These are phyloP conservation scores for Mythimna impura DNA, from an alignment of 2,888 invertebrate genomes.

Conservation along the genomic window DNA sequence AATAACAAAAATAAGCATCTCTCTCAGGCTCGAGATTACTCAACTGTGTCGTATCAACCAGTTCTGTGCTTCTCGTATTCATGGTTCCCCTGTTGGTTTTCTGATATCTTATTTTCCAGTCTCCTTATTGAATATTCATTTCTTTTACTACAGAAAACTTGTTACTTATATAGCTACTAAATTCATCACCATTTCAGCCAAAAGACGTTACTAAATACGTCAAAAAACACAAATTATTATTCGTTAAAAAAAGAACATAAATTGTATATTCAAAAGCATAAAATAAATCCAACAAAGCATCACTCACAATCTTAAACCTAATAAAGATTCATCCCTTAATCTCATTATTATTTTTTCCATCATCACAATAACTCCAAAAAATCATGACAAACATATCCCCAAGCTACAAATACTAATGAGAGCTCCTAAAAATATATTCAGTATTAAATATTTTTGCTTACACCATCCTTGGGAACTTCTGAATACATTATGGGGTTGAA, in stretches of 20 bases:
- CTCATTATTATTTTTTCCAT: slow-evolving; percentile 4
- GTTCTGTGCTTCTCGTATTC: too few species aligned
- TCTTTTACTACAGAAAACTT: not conserved
- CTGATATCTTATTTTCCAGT: too few species aligned
- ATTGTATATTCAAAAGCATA: too few species aligned
- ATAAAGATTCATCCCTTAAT: not conserved
- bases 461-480: slow-evolving; percentile 75
- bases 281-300: not conserved
- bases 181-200: not conserved
- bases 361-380: not conserved
- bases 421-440: slow-evolving; percentile 40
- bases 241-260: not conserved
- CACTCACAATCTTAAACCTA: not conserved
- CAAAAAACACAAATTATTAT: too few species aligned
- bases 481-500: slow-evolving; percentile 76
- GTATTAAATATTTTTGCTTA: slow-evolving; percentile 72
- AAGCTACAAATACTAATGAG: slow-evolving; percentile 29
- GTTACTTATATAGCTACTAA: not conserved
- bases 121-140: not conserved
- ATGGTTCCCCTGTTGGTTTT: too few species aligned
- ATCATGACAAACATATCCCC: not conserved
- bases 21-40: too few species aligned
- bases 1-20: too few species aligned
- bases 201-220: too few species aligned
- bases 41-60: too few species aligned